phyloP scores from a whole-genome alignment of 2,888 invertebrate species.

The Stegana nigrithorax region DNA sequence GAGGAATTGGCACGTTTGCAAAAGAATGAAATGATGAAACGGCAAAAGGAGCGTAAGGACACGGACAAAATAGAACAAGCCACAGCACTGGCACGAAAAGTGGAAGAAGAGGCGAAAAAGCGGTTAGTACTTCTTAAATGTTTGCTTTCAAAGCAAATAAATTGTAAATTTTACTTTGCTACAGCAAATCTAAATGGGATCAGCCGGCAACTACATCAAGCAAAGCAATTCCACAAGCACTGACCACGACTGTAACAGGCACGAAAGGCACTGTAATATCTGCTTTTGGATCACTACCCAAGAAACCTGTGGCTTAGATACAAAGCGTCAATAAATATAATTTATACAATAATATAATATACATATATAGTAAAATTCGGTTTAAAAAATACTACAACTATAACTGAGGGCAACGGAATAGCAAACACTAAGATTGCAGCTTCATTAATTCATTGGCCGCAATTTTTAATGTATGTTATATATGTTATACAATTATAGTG shows the following conservation, averaged over 20 bases:
- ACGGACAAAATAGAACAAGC: constrained; percentile 83
- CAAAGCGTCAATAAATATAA: too few relatives aligned
- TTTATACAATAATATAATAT: too few relatives aligned
- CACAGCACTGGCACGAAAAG: constrained; percentile 77
- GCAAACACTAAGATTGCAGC: too few relatives aligned
- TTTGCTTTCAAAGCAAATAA: not conserved
- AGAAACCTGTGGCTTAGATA: constrained; percentile 71
- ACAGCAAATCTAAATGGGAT: constrained; percentile 91
- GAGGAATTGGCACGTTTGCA: constrained; percentile 92
- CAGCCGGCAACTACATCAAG: constrained; percentile 73
- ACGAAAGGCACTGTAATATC: constrained; percentile 93
- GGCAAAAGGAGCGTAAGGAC: constrained; percentile 90
- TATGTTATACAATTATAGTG: too few relatives aligned
- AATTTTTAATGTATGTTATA: too few relatives aligned
- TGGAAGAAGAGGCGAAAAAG: constrained; percentile 81
- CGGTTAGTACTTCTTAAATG: constrained; percentile 69
- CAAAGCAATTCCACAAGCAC: constrained; percentile 73
- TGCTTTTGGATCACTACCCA: constrained; percentile 90
- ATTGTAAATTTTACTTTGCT: constrained; percentile 16
- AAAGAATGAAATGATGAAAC: constrained; percentile 90
- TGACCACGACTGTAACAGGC: constrained; percentile 86
- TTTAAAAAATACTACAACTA: too few relatives aligned
- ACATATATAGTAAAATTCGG: too few relatives aligned
- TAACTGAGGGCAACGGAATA: too few relatives aligned
- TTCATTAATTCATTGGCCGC: too few relatives aligned